Evolutionary conservation across 2,113 vertebrate genomes (phyloP), one percentile per base, ranked within the genome.

Genomic region (Dinomys branickii): DNA sequence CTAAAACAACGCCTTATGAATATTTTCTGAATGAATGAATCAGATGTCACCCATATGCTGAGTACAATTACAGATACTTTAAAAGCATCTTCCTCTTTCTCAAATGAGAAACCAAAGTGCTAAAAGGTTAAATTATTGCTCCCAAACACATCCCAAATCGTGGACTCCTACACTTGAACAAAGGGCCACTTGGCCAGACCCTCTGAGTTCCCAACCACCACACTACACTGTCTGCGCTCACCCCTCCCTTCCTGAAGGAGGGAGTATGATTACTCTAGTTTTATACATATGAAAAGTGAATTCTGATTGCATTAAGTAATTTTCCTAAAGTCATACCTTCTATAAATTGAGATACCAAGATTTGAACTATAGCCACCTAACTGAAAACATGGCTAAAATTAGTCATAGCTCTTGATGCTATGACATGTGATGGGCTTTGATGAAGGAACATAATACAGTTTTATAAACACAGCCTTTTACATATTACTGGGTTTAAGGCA

Each of bases 341-440:
- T 88, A 0, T 56, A 54, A 85, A 71, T 20, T 91, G 50, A 77
- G 52, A 90, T 56, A 38, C 6, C 78, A 67, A 11, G 13, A 58
- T 77, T 85, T 61, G 85, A 89, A 65, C 11, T 59, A 85, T 22
- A 9, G 47, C 86, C 71, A 28, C 10, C 26, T 73, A 65, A 81
- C 92, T 85, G 38, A 87, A 88, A 96, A 90, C 94, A 33, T 30
- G 22, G 54, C 54, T 90, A 90, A 85, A 80, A 65, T 38, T n/a
- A 35, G 84, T 73, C 67, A n/a, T 1, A 41, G 6, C 84, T 95
- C 26, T 87, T 86, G 94, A 93, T 94, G 44, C 1, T 47, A 30
- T 61, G 41, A 47, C 17, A 65, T 44, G 54, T 41, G 19, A 69
- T 85, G 38, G 26, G 0, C 22, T 95, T 95, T 90, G 75, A 78